Base-by-base conservation (phyloP, 2,113 vertebrate species). In the Hystrix cristata region DNA sequence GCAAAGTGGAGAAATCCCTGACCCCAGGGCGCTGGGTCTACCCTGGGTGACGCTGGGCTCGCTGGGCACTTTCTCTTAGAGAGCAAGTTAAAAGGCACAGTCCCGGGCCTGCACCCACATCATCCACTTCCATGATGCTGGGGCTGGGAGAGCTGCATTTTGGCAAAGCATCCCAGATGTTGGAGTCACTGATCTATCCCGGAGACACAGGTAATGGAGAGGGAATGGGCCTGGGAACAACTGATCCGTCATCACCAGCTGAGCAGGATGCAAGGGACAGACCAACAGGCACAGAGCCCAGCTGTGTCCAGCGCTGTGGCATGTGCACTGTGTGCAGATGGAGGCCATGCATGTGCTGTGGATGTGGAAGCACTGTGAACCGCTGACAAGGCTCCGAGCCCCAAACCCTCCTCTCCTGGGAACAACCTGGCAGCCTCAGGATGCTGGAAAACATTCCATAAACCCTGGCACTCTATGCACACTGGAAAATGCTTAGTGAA, bases 171-270 rank as follows among this genome's bases (percentile, higher is more conserved):
- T 59, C 46, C 65, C 46, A 57, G 34, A 34, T 19, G 34, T 57
- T 25, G 34, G 19, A 25, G 18, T 34, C 4, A 4, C 71, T 0
- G 0, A 5, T 7, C 65, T 46, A 11, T 18, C 4, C 23, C 0
- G 4, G 53, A 23, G 29, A 23, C 18, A 25, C 31, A 10, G 3
- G 53, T 23, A 60, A 6, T 11, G 0, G 74, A 81, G 19, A 51
- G 25, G 29, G 3, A 60, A 4, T 6, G 3, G 11, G 27, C 57
- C 64, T 16, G 1, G 57, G 18, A 16, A 57, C 13, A 31, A 31
- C 29, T 23, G 82, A 21, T 4, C 53, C 5, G 0, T 23, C 3
- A 0, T 43, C 10, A 0, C 43, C 46, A 2, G 0, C 25, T 8
- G 59, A 78, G 67, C 78, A n/a, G 31, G 62, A 12, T 12, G n/a